phyloP scores from a whole-genome alignment of 2,888 invertebrate species.

The Mesochorus sp. region DNA sequence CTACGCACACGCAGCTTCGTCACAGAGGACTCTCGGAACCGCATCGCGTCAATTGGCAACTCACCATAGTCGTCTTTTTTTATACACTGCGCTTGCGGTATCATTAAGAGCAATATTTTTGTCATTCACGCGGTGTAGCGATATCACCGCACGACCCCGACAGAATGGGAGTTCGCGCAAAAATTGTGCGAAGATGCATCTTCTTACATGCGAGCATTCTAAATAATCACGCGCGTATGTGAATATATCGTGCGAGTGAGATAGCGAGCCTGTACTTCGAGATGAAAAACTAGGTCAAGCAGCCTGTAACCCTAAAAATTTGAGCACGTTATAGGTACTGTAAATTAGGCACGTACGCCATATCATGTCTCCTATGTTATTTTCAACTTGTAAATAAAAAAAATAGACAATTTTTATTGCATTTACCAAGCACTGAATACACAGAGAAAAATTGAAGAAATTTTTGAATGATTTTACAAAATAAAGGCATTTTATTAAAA shows the following conservation, averaged over 20 bases:
- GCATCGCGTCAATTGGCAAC: neutral
- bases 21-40: neutral
- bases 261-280: neutral
- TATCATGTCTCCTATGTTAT: constrained; percentile 11
- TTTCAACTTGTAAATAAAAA: no score
- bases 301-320: neutral
- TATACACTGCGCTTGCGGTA: neutral
- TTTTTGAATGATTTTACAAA: no score
- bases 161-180: neutral
- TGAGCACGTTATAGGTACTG: neutral
- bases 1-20: constrained; percentile 21
- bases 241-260: neutral
- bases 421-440: no score
- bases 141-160: neutral
- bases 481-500: no score
- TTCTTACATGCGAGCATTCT: neutral
- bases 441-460: no score
- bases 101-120: constrained; percentile 28
- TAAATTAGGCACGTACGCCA: neutral
- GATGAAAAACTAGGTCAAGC: constrained; percentile 30
- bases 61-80: neutral
- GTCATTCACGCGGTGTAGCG: neutral
- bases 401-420: no score
- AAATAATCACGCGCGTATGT: neutral
- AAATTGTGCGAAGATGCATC: neutral